phyloP scores from a whole-genome alignment of 2,797 vertebrate genomes.

The Cuniculus paca region DNA sequence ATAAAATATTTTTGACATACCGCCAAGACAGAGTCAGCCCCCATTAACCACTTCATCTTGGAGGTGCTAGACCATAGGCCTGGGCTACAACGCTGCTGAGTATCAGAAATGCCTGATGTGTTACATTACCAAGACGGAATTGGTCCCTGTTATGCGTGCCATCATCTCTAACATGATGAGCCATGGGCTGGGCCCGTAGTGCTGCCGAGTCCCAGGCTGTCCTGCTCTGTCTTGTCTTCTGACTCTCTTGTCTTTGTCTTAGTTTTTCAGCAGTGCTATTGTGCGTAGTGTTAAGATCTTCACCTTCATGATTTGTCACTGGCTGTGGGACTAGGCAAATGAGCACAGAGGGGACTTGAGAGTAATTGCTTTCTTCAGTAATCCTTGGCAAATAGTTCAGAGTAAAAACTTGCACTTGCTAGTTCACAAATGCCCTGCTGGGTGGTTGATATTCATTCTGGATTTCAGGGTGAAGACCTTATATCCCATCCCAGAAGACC shows the following conservation, averaged over 20 bases:
- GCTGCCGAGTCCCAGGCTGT: background rate
- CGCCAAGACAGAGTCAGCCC: too few relatives aligned
- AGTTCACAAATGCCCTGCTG: background rate
- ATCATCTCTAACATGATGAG: fast-evolving
- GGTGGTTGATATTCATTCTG: background rate
- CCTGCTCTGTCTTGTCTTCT: too few relatives aligned
- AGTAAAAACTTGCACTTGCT: background rate
- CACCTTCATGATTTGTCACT: background rate
- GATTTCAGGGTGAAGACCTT: too few relatives aligned
- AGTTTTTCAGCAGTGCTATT: background rate
- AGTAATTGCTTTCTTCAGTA: background rate
- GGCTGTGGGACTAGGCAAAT: background rate
- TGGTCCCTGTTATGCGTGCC: fast-evolving
- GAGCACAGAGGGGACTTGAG: background rate
- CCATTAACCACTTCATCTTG: fast-evolving
- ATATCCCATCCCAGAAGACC: background rate
- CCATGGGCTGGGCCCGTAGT: fast-evolving
- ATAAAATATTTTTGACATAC: fast-evolving
- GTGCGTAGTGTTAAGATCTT: background rate
- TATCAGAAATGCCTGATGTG: background rate
- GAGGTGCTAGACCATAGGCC: fast-evolving
- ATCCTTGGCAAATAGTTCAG: background rate
- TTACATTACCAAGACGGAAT: fast-evolving
- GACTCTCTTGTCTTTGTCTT: background rate
- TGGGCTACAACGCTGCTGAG: fast-evolving